Percentiles rank a stretch among this genome's conserved stretches.
Evolutionary conservation across 2,888 invertebrate species (phyloP).

Genomic region (Catocala sponsa): DNA sequence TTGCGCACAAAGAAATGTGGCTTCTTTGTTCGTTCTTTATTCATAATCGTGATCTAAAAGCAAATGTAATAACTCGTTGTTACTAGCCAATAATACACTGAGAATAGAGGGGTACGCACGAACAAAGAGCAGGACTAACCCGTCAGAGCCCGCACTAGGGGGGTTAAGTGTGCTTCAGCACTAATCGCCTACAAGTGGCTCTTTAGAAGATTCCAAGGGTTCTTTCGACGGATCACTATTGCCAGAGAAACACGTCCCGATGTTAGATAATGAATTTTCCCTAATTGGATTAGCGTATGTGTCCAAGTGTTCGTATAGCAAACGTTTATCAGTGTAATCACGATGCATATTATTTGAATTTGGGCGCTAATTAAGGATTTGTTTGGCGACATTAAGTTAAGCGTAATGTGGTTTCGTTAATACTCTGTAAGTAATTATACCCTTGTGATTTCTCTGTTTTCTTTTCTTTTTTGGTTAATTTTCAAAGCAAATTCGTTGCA

Average conservation of each 20-base stretch:
- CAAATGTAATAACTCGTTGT: slow-evolving; percentile 59
- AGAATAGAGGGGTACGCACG: slow-evolving; percentile 63
- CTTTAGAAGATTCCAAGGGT: slow-evolving; percentile 76
- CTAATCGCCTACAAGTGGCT: slow-evolving; percentile 80
- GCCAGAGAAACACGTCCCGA: slow-evolving; percentile 76
- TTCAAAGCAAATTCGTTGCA: too few relatives aligned
- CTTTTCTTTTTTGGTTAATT: too few relatives aligned
- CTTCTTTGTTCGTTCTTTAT: slow-evolving; percentile 19
- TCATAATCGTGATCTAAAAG: slow-evolving; percentile 45
- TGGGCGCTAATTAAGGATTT: slow-evolving; percentile 27
- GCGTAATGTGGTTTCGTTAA: slow-evolving; percentile 27
- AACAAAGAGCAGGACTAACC: slow-evolving; percentile 70
- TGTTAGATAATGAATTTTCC: slow-evolving; percentile 78
- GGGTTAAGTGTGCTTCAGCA: slow-evolving; percentile 76
- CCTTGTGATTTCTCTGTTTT: not conserved
- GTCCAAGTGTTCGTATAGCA: slow-evolving; percentile 50
- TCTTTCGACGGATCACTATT: slow-evolving; percentile 80
- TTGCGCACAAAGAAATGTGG: not conserved
- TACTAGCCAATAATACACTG: slow-evolving; percentile 70
- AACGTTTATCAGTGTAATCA: slow-evolving; percentile 35
- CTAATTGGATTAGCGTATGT: slow-evolving; percentile 78
- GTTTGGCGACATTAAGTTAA: slow-evolving; percentile 9
- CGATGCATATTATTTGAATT: slow-evolving; percentile 38
- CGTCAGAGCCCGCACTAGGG: slow-evolving; percentile 68
- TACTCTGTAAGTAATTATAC: slow-evolving; percentile 20